Base-by-base conservation (phyloP, 2,888 invertebrate species). In the Luperina testacea region DNA sequence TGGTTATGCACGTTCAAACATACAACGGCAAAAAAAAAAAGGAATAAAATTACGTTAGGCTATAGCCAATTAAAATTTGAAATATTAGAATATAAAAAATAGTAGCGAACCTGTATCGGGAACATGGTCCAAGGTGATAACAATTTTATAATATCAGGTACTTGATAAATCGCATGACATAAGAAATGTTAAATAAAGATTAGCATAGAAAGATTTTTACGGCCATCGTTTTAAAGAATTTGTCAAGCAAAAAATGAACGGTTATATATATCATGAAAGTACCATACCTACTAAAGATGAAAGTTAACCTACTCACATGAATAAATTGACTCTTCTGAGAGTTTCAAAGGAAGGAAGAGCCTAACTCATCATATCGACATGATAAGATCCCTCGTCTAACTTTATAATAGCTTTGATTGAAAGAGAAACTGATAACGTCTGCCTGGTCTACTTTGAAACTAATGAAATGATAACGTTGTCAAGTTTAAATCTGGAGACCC, bases 331-430 rank as follows among this genome's bases (percentile, higher is more conserved):
- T 74, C 15, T 70, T 2, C 20, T 24, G 2, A 51, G 59, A 68
- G 57, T 81, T 80, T 70, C 15, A 45, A 51, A 59, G 42, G 38
- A 51, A 63, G 7, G 63, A 13, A 24, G 32, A 59, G 65, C 32
- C 38, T 17, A 61, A n/a, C 70, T 71, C 38, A 51, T 85, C 57
- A 57, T 72, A 74, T 81, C 59, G 82, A 45, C n/a, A 38, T 57
- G 64, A 85, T 85, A 71, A 71, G 61, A 81, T 65, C 64, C 38
- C 38, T 72, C 82, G 61, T 85, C 45, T 38, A 72, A 85, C 86
- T 83, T 83, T 53, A 32, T 72, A 57, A 72, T 65, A 72, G 27
- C 70, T 13, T 27, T 45, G 53, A 80, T 85, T 85, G 81, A 73
- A 73, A 75, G 75, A 59, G 51, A 71, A 53, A 61, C 64, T 48